Evolutionary conservation across 2,797 vertebrate genomes (phyloP).

Genomic region (Nyctibius grandis): DNA sequence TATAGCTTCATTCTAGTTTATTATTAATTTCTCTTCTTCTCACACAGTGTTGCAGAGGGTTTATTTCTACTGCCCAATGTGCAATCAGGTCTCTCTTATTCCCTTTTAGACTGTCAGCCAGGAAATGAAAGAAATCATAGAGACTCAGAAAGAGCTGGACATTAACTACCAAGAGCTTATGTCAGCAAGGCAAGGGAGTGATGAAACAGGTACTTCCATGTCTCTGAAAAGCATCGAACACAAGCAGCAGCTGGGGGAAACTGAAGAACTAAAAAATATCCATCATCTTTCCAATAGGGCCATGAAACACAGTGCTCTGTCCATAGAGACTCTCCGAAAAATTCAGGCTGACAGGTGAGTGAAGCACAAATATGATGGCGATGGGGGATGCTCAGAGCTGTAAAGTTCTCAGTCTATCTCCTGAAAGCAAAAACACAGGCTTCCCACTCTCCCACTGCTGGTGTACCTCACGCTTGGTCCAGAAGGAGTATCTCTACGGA

Average conservation of each 20-base stretch:
- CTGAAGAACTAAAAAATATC: background rate
- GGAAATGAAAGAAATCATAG: slow-evolving; percentile 17
- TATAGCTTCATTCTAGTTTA: background rate
- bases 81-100: background rate
- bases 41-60: background rate
- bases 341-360: slow-evolving; percentile 74
- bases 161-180: background rate
- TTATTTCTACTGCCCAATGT: background rate
- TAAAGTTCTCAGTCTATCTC: background rate
- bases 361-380: background rate
- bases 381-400: background rate
- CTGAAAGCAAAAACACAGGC: background rate
- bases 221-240: background rate
- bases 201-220: background rate
- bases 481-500: background rate
- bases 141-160: background rate
- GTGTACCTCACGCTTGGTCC: background rate
- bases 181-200: background rate
- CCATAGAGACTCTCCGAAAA: slow-evolving; percentile 66
- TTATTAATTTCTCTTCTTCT: background rate
- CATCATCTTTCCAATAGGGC: slow-evolving; percentile 5
- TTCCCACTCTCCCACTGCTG: background rate
- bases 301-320: slow-evolving; percentile 9
- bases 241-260: background rate
- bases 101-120: slow-evolving; percentile 37